Evolutionary conservation across 2,888 invertebrate species (phyloP).

Genomic region (Pollenia amentaria): DNA sequence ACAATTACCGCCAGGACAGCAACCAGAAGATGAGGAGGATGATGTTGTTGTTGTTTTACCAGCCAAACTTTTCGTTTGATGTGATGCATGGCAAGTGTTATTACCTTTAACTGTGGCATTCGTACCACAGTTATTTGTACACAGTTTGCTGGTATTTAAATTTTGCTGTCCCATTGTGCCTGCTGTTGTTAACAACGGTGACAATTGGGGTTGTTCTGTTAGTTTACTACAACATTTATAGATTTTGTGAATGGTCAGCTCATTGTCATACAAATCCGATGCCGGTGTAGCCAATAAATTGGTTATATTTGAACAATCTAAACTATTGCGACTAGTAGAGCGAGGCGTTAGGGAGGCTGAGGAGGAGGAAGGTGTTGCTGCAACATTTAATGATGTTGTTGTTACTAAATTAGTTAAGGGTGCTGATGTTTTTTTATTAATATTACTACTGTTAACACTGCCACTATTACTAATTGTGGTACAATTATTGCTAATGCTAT

Average conservation of each 20-base stretch:
- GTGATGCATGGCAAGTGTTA: constrained; percentile 5
- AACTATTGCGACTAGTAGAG: constrained; percentile 67
- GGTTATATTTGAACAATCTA: constrained; percentile 62
- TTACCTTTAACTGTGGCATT: not conserved
- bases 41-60: constrained; percentile 38
- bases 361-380: constrained; percentile 63
- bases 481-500: constrained; percentile 65
- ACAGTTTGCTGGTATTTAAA: constrained; percentile 49
- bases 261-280: constrained; percentile 81
- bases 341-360: constrained; percentile 62
- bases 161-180: constrained; percentile 13
- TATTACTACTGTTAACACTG: constrained; percentile 14
- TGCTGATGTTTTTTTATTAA: constrained; percentile 54
- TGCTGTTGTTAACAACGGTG: constrained; percentile 44
- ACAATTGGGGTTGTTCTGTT: constrained; percentile 41
- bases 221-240: constrained; percentile 82
- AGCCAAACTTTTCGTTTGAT: constrained; percentile 15
- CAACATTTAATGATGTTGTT: constrained; percentile 56
- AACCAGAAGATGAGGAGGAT: constrained; percentile 49
- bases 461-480: constrained; percentile 32
- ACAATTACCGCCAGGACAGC: constrained; percentile 76
- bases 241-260: constrained; percentile 83
- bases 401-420: constrained; percentile 57
- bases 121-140: constrained; percentile 49
- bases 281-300: constrained; percentile 41